A percentile compares a stretch with the other conserved stretches of the same genome.
These are phyloP conservation scores for Caenorhabditis plicata DNA, from an alignment of 2,888 invertebrate genomes.

Conservation along the genomic window DNA sequence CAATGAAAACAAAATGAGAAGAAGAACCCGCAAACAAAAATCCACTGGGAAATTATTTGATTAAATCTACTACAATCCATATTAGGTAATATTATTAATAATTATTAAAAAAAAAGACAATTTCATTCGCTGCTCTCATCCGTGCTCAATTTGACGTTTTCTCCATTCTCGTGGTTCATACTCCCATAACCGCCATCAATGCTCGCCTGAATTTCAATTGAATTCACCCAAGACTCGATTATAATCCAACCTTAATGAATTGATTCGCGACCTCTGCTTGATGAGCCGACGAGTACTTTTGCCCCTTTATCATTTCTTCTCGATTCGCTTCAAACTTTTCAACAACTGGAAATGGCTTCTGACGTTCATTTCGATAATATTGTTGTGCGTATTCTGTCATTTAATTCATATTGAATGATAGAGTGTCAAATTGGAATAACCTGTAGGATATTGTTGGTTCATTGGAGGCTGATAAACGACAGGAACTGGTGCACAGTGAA, in stretches of 20 bases:
- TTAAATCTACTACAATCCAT: constrained; percentile 11
- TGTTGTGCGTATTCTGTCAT: too few species aligned
- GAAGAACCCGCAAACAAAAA: neutral
- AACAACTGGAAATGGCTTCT: constrained; percentile 19
- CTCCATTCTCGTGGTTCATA: constrained; percentile 33
- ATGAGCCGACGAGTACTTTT: constrained; percentile 14
- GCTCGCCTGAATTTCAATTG: constrained; percentile 18
- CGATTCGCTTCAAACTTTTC: constrained; percentile 8
- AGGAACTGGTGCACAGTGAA: neutral
- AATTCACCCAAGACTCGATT: neutral
- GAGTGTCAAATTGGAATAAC: too few species aligned
- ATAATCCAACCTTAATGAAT: constrained; percentile 20
- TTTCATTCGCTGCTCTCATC: neutral
- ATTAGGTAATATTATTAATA: neutral
- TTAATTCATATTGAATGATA: too few species aligned
- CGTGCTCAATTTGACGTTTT: constrained; percentile 7
- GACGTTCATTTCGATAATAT: constrained; percentile 11
- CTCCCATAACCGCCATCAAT: constrained; percentile 43
- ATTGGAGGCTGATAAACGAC: neutral
- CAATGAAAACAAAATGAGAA: neutral
- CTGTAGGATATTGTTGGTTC: neutral
- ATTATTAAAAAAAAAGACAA: neutral
- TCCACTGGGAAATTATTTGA: neutral
- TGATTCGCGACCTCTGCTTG: constrained; percentile 20
- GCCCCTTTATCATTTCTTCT: constrained; percentile 6